A percentile compares a stretch with the other conserved stretches of the same genome.
phyloP scores from a whole-genome alignment of 1,140 invertebrate species.

The Leptinotarsa undecemlineata region DNA sequence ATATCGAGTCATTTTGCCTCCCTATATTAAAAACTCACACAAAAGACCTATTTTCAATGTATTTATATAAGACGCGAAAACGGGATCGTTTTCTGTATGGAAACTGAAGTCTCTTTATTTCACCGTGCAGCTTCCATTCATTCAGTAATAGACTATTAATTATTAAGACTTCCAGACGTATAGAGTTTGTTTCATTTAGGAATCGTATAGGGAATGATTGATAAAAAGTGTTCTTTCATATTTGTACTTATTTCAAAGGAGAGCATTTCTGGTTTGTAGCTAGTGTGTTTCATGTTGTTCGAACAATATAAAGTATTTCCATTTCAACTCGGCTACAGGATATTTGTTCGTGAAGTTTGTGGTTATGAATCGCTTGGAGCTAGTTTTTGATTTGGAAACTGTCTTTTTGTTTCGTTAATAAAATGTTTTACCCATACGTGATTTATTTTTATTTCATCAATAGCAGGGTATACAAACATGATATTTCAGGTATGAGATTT shows the following conservation, averaged over 20 bases:
- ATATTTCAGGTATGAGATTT: too few species aligned
- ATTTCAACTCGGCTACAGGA: background rate
- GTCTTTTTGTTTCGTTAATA: too few species aligned
- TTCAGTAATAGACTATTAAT: constrained; percentile 23
- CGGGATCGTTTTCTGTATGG: constrained; percentile 9
- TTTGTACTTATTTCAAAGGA: constrained; percentile 19
- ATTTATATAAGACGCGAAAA: constrained; percentile 1
- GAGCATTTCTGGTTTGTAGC: background rate
- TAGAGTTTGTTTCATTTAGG: constrained; percentile 21
- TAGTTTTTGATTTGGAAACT: too few species aligned
- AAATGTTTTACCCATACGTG: too few species aligned
- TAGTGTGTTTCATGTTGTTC: background rate
- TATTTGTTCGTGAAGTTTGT: constrained; percentile 4
- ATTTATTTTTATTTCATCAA: too few species aligned
- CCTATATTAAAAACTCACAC: background rate
- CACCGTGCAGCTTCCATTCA: constrained; percentile 17
- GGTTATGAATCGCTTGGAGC: too few species aligned
- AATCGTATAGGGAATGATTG: constrained; percentile 27
- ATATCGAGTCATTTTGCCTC: background rate
- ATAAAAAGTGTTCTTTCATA: constrained; percentile 22
- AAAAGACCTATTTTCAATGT: constrained; percentile 3
- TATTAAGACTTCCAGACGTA: constrained; percentile 16
- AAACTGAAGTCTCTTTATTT: constrained; percentile 19
- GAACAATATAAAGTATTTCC: constrained; percentile 19
- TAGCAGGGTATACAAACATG: too few species aligned